Conservation (phyloP, 2,888 invertebrate genomes). For the Agrochola lychnidis region DNA sequence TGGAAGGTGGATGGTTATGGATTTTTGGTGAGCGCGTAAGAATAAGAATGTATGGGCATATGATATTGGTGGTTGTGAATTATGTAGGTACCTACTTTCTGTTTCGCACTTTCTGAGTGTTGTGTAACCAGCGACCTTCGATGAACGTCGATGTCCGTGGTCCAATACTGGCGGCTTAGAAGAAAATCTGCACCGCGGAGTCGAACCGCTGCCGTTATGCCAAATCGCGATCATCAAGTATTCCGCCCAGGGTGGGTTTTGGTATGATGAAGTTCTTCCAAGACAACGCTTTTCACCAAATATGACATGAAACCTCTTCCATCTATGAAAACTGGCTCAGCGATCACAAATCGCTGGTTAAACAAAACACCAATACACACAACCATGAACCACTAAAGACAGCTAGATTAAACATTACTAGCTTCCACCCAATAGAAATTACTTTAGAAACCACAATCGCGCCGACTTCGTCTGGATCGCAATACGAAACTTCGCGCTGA, state of each 20-base stretch:
- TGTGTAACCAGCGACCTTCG: too few species aligned
- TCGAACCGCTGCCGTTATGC: too few species aligned
- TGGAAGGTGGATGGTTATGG: slow-evolving; percentile 45
- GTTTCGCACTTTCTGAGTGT: too few species aligned
- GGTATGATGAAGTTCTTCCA: too few species aligned
- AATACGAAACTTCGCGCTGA: slow-evolving; percentile 68
- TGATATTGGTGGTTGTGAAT: neutral
- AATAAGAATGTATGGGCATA: neutral
- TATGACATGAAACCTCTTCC: neutral
- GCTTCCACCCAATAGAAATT: slow-evolving; percentile 64
- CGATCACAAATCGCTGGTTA: neutral
- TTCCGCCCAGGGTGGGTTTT: too few species aligned
- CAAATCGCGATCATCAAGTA: too few species aligned
- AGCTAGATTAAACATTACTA: slow-evolving; percentile 63
- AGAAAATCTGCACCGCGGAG: too few species aligned
- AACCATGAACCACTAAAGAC: slow-evolving; percentile 33
- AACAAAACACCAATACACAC: slow-evolving; percentile 9
- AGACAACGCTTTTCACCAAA: neutral
- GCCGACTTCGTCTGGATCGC: slow-evolving; percentile 58
- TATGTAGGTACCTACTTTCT: neutral
- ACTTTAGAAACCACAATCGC: slow-evolving; percentile 61
- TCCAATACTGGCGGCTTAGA: too few species aligned
- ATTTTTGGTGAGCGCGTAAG: slow-evolving; percentile 22
- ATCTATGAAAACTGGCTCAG: neutral
- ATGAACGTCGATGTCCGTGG: too few species aligned